Conservation (phyloP, 2,797 vertebrate genomes). For the Hipposideros larvatus region DNA sequence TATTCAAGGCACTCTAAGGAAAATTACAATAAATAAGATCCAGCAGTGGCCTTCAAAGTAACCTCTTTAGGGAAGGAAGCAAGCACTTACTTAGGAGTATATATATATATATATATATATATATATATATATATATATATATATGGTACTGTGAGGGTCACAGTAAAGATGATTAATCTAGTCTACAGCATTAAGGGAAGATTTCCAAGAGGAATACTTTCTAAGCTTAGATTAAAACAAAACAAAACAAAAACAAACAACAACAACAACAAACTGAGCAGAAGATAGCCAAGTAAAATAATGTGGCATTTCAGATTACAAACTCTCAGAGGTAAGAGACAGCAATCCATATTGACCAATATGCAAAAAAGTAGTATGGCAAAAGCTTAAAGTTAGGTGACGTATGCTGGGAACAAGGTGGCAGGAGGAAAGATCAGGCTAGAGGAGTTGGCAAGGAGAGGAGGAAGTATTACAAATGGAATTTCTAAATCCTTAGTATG, state of each 20-base stretch:
- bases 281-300: not conserved
- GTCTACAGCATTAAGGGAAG: not conserved
- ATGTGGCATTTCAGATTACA: not conserved
- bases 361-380: not conserved
- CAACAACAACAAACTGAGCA: not conserved
- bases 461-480: slow-evolving; percentile 6
- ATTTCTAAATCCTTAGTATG: not conserved
- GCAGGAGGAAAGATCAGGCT: not conserved
- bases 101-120: not conserved
- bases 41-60: not conserved
- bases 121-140: not conserved
- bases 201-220: not conserved
- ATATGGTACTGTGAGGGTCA: not conserved
- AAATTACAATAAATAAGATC: not conserved
- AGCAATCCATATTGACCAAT: not conserved
- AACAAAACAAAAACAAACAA: not conserved
- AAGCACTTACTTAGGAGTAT: not conserved
- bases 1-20: not conserved
- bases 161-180: not conserved
- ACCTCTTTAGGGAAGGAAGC: not conserved
- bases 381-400: not conserved
- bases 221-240: not conserved
- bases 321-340: not conserved
- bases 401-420: not conserved
- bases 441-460: not conserved